phyloP scores from a whole-genome alignment of 2,797 vertebrate genomes.

The Pseudomugil tenellus region DNA sequence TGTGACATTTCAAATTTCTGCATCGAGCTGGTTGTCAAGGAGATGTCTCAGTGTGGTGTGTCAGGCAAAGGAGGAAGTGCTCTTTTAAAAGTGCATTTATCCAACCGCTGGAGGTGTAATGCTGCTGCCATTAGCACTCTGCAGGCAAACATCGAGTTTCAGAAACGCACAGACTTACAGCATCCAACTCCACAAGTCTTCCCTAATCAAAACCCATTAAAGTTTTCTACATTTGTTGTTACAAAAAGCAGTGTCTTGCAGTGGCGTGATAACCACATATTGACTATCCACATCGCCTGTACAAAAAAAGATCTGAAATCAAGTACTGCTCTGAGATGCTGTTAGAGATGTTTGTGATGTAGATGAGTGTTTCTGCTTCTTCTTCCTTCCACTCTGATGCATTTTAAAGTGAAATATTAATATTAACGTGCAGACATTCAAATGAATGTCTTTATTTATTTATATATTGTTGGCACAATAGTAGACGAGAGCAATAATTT shows the following conservation, averaged over 20 bases:
- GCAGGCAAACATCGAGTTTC: conserved; percentile 56
- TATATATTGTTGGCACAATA: background rate
- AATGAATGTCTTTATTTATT: background rate
- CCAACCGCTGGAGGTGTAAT: conserved; percentile 64
- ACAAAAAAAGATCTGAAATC: background rate
- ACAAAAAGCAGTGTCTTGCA: conserved; percentile 15
- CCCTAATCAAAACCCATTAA: conserved; percentile 55
- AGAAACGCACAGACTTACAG: conserved; percentile 34
- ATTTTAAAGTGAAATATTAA: background rate
- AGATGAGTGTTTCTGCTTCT: conserved; percentile 1
- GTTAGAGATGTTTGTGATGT: background rate
- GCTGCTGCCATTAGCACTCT: conserved; percentile 65
- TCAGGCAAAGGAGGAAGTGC: conserved; percentile 57
- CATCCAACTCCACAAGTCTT: conserved; percentile 26
- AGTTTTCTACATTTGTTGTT: conserved; percentile 29
- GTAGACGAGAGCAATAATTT: background rate
- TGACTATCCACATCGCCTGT: conserved; percentile 25
- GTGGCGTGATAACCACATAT: conserved; percentile 34
- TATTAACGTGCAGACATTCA: background rate
- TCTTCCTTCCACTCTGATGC: background rate
- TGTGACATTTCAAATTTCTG: conserved; percentile 77
- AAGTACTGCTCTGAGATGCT: background rate
- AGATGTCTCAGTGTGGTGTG: conserved; percentile 73
- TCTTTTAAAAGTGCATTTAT: conserved; percentile 71
- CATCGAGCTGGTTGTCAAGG: conserved; percentile 77